Percentiles rank a stretch among this genome's conserved stretches.
phyloP scores from a whole-genome alignment of 2,113 vertebrate species.

The Lophochroa leadbeateri region DNA sequence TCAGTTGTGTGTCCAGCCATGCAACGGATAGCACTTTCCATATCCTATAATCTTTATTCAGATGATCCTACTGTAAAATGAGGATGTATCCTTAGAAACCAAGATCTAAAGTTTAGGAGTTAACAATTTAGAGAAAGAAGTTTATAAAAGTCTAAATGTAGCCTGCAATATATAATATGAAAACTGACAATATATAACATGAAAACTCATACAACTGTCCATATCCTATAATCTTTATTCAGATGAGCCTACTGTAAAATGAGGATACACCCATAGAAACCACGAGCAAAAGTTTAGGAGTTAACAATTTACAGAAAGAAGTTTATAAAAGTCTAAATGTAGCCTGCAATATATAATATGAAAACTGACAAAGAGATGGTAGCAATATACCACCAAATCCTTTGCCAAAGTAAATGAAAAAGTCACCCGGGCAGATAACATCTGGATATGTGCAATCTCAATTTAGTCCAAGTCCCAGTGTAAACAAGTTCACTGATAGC shows the following conservation, averaged over 20 bases:
- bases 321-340: not conserved
- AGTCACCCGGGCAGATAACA: constrained; percentile 73
- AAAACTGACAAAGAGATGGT: constrained; percentile 55
- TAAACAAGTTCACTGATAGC: constrained; percentile 78
- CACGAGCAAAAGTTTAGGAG: not conserved
- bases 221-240: not conserved
- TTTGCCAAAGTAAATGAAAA: constrained; percentile 56
- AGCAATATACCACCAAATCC: constrained; percentile 50
- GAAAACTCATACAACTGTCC: not conserved
- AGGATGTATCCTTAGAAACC: not conserved
- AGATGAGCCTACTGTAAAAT: not conserved
- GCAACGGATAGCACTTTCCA: not conserved
- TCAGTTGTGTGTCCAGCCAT: not conserved
- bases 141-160: not conserved
- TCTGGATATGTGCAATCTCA: constrained; percentile 77
- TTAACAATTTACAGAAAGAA: not conserved
- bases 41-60: not conserved
- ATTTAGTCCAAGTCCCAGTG: constrained; percentile 76
- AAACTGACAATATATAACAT: constrained; percentile 22
- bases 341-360: not conserved
- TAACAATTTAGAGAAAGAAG: not conserved
- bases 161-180: not conserved
- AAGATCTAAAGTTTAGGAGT: not conserved
- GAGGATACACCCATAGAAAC: not conserved
- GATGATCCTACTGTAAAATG: not conserved